A percentile compares a stretch with the other conserved stretches of the same genome.
Evolutionary conservation across 2,113 vertebrate genomes (phyloP).

Genomic region (Calypte anna): DNA sequence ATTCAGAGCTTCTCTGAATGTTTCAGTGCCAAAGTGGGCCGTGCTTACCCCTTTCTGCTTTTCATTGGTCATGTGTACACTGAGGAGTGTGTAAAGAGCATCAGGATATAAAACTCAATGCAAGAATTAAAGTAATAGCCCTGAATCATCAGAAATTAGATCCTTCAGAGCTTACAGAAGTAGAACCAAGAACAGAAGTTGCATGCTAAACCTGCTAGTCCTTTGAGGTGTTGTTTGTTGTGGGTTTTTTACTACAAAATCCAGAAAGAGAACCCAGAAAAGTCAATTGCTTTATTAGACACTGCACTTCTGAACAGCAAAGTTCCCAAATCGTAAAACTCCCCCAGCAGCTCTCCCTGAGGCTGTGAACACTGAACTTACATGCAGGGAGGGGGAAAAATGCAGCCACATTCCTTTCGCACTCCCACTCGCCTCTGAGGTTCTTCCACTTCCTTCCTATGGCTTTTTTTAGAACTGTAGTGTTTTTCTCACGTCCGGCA

Average conservation of each 20-base stretch:
- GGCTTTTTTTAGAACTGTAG: slow-evolving; percentile 96
- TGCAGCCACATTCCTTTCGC: slow-evolving; percentile 88
- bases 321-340: background rate
- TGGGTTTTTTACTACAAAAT: background rate
- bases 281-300: background rate
- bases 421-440: slow-evolving; percentile 86
- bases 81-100: background rate
- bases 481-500: slow-evolving; percentile 95
- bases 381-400: slow-evolving; percentile 63
- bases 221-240: background rate
- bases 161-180: background rate
- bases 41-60: background rate
- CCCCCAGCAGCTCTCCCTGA: background rate
- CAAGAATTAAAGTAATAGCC: background rate
- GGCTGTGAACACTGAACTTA: background rate
- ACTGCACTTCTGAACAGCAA: background rate
- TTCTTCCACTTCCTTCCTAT: slow-evolving; percentile 97
- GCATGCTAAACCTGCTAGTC: background rate
- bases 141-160: background rate
- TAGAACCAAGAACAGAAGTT: background rate
- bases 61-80: background rate
- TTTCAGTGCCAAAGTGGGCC: background rate
- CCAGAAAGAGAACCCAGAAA: background rate
- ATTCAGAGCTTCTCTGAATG: slow-evolving; percentile 45
- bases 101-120: background rate